Evolutionary conservation across 2,113 vertebrate species (phyloP).

Genomic region (Crocuta crocuta): DNA sequence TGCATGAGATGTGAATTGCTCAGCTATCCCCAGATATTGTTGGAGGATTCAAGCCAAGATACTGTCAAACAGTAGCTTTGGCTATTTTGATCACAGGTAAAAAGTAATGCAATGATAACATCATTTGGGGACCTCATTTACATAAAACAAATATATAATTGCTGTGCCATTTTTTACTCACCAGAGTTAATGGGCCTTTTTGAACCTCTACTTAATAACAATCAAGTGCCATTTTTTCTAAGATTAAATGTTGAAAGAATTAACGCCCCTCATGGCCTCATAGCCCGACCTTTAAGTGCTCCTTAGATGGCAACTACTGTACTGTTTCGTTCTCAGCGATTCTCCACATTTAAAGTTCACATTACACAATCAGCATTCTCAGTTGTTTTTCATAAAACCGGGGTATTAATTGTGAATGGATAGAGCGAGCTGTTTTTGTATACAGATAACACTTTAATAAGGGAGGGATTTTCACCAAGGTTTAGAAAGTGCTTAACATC

Average conservation of each 20-base stretch:
- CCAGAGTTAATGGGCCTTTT: slow-evolving; percentile 57
- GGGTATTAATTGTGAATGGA: background rate
- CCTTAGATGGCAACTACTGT: slow-evolving; percentile 18
- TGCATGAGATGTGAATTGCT: slow-evolving; percentile 61
- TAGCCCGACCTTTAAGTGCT: slow-evolving; percentile 50
- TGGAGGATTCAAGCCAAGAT: slow-evolving; percentile 59
- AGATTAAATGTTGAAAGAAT: slow-evolving; percentile 58
- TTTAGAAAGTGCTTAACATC: background rate
- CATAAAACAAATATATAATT: slow-evolving; percentile 64
- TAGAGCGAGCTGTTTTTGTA: background rate
- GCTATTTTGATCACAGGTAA: slow-evolving; percentile 51
- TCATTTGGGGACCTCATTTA: background rate
- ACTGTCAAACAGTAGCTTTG: background rate
- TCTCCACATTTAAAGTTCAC: slow-evolving; percentile 46
- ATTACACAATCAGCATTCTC: slow-evolving; percentile 49
- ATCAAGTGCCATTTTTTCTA: slow-evolving; percentile 58
- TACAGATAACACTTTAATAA: slow-evolving; percentile 12
- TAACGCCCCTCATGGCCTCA: slow-evolving; percentile 53
- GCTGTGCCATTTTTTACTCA: slow-evolving; percentile 59
- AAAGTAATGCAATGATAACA: slow-evolving; percentile 1
- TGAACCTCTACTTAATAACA: slow-evolving; percentile 75
- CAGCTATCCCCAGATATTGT: slow-evolving; percentile 31
- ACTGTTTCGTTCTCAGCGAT: slow-evolving; percentile 38
- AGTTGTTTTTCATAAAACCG: slow-evolving; percentile 57
- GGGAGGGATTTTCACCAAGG: background rate